These are phyloP conservation scores for Rhinoraja longicauda DNA, from an alignment of 2,797 vertebrate genomes.

Conservation along the genomic window DNA sequence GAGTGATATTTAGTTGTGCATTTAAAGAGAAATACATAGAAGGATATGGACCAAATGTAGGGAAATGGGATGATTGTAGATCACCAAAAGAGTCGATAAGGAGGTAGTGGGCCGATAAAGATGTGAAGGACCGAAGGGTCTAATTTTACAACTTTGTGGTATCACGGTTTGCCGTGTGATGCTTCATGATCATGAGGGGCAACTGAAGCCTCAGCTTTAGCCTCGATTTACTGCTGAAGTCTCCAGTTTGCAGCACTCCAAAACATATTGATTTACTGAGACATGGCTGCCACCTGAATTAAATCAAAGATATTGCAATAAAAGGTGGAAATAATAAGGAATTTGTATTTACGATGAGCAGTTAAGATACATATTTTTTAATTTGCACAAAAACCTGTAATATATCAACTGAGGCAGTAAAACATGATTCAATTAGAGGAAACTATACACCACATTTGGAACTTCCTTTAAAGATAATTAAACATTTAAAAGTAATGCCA, in stretches of 20 bases:
- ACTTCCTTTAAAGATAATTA: constrained; percentile 7
- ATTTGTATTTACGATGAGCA: not conserved
- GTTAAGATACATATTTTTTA: not conserved
- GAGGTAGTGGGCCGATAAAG: too few species aligned
- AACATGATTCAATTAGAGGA: not conserved
- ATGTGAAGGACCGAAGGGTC: too few species aligned
- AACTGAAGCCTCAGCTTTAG: not conserved
- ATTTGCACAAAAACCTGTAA: not conserved
- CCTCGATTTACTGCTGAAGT: not conserved
- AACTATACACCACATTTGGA: not conserved
- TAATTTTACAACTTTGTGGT: too few species aligned
- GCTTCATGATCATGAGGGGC: too few species aligned
- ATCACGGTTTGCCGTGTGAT: too few species aligned
- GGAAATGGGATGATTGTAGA: too few species aligned
- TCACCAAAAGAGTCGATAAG: too few species aligned
- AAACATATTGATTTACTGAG: not conserved
- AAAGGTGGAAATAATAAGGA: not conserved
- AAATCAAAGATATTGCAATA: not conserved
- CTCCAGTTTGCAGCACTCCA: not conserved
- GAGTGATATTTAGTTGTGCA: not conserved
- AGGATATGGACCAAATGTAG: too few species aligned
- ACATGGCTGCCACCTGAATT: not conserved
- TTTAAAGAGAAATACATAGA: too few species aligned
- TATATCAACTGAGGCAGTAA: not conserved
- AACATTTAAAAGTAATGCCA: not conserved